Evolutionary conservation across 2,888 invertebrate species (phyloP).

Genomic region (Noctuana brunneofusca): DNA sequence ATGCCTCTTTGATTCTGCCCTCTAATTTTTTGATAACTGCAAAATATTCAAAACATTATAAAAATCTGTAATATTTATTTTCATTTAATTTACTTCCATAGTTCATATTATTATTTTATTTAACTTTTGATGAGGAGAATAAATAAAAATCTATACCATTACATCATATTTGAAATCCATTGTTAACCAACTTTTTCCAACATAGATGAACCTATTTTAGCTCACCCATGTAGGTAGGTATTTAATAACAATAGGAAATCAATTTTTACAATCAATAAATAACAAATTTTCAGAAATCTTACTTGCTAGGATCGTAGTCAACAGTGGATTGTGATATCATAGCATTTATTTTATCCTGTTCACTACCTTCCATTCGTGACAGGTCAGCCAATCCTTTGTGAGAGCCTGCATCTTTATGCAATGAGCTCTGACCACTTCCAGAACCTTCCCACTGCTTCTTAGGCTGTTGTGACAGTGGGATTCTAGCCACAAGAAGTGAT

Average conservation of each 20-base stretch:
- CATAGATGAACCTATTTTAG: neutral
- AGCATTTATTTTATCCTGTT: constrained; percentile 98
- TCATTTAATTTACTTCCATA: no score
- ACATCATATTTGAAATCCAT: constrained; percentile 3
- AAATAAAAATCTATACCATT: neutral
- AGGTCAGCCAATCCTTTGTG: constrained; percentile 90
- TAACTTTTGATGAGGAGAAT: no score
- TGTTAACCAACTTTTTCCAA: constrained; percentile 14
- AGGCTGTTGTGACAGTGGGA: constrained; percentile 91
- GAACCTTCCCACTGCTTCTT: constrained; percentile 90
- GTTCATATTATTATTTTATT: no score
- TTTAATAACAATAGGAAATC: neutral
- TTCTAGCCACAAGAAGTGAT: constrained; percentile 95
- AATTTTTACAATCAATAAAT: neutral
- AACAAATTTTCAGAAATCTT: constrained; percentile 62
- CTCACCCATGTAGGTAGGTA: neutral
- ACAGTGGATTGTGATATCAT: constrained; percentile 99
- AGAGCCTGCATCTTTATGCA: constrained; percentile 74
- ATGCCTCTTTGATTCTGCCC: constrained; percentile 94
- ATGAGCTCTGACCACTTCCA: constrained; percentile 70
- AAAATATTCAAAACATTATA: constrained; percentile 48
- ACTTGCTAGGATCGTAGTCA: constrained; percentile 99
- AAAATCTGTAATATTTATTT: no score
- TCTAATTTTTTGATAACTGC: constrained; percentile 93
- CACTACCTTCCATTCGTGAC: constrained; percentile 94